Percentiles rank a stretch among this genome's conserved stretches.
These are phyloP conservation scores for Tryphoninae sp. DNA, from an alignment of 2,888 invertebrate genomes.

Conservation along the genomic window DNA sequence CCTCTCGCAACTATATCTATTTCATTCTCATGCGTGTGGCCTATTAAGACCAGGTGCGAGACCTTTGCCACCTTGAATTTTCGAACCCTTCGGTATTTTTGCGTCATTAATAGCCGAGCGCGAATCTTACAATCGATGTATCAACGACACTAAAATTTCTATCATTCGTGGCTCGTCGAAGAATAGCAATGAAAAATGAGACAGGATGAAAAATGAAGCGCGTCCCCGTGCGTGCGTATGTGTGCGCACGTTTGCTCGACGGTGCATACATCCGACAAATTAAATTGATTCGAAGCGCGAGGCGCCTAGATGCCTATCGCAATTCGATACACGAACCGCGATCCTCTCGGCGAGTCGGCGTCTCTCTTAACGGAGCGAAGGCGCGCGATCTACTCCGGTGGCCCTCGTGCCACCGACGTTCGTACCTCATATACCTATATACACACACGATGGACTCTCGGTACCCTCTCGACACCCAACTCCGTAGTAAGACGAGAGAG, in stretches of 20 bases:
- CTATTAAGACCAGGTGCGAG: conserved; percentile 63
- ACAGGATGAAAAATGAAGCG: conserved; percentile 7
- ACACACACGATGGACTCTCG: neutral
- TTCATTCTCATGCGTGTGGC: conserved; percentile 61
- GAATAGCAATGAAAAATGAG: neutral
- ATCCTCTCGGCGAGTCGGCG: neutral
- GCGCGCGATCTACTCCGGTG: conserved; percentile 55
- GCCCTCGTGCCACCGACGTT: conserved; percentile 20
- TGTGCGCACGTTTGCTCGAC: neutral
- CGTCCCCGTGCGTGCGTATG: neutral
- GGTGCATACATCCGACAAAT: conserved; percentile 34
- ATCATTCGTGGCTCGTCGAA: neutral
- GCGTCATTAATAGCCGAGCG: neutral
- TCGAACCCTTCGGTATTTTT: conserved; percentile 32
- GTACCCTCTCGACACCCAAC: no score
- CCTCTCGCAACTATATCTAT: conserved; percentile 31
- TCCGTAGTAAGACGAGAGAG: neutral
- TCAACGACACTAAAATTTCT: neutral
- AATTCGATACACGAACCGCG: conserved; percentile 47
- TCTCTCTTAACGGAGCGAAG: conserved; percentile 16
- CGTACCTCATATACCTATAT: neutral
- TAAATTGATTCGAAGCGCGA: conserved; percentile 51
- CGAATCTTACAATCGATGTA: neutral
- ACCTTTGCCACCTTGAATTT: conserved; percentile 59
- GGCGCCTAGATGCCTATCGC: conserved; percentile 65